Base-by-base conservation (phyloP, 2,113 vertebrate species). In the Craseonycteris thonglongyai region DNA sequence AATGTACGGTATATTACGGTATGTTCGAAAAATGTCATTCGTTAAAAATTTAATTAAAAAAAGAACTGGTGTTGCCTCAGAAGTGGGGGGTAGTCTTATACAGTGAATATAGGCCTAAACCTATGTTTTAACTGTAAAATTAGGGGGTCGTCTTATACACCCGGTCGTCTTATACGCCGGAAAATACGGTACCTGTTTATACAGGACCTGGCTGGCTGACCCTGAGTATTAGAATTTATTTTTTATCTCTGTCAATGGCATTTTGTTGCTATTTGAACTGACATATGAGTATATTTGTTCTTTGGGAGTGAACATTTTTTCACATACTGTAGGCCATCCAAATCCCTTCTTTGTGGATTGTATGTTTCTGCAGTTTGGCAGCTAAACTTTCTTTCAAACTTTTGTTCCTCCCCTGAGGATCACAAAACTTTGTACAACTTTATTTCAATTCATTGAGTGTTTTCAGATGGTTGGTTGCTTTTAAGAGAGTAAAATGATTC, bases 401-500 rank as follows among this genome's bases (percentile, higher is more conserved):
- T 96, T 95, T 97, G 92, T 90, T 96, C 90, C 93, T 96, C 97
- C 97, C 97, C 63, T 65, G 97, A 97, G 97, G 51, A 93, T 92
- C 94, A 93, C 97, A 97, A 97, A 97, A 96, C 84, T 93, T 94
- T 74, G 65, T 78, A 96, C 81, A 94, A 96, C 93, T 97, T 96
- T 90, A 92, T 78, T 94, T 92, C 95, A 96, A 88, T 88, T 95
- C 95, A 88, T 42, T 94, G 96, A 97, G 80, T 96, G 84, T 65
- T 97, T 97, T 97, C 97, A 97, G 96, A 96, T 96, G 97, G 86
- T 78, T 93, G 95, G 91, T 96, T 94, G 83, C 87, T 92, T 96
- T 97, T 97, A 96, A 96, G 66, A 94, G 42, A 96, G 87, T 72
- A 78, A 95, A 30, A 11, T 45, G 94, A 92, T 69, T 97, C 96